Evolutionary conservation across 2,888 invertebrate genomes (phyloP), one percentile per base, ranked within the genome.

Genomic region (Pachycephus smyrnensis): DNA sequence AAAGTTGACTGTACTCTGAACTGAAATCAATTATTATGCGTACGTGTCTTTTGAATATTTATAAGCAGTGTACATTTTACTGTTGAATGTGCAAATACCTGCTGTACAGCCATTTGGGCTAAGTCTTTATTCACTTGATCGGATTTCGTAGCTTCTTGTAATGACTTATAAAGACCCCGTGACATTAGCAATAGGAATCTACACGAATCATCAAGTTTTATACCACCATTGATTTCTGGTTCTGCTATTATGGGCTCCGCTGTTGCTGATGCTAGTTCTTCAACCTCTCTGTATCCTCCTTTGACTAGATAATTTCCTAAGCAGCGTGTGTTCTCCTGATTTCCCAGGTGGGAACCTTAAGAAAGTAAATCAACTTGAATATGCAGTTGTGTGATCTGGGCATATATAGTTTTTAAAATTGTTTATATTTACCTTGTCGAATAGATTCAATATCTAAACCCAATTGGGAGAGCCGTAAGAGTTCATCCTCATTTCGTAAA

Each of bases 291-390:
- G 88, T 97, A 97, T 3, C 96, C 95, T 0, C 96, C 96, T 92
- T 98, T 98, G 0, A 97, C 95, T 69, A 96, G 92, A 89, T 97
- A 97, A 92, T 97, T 97, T 4, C 98, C 98, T 15, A 98, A 93
- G 87, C 97, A 97, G 23, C 98, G 92, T 0, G 98, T 98, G 86
- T 96, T 96, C 69, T 95, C 94, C 90, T 96, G 96, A 88, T 96
- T 96, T 73, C 97, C 97, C 30, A 97, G 92, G 86, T 94, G 94
- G 80, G 94, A 94, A 68, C 94, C 95, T 95, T 89, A 71, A 55
- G 23, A 40, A 55, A 55, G 15, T 23, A 55, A 55, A 55, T 23
- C 23, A 23, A 55, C 55, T 55, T 55, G 2, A 55, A 2, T 55
- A 23, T 55, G 23, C 6, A 55, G 23, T 55, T 23, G 55, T 9